Conservation (phyloP, 2,888 invertebrate genomes). For the Lasioglossum figueresi region DNA sequence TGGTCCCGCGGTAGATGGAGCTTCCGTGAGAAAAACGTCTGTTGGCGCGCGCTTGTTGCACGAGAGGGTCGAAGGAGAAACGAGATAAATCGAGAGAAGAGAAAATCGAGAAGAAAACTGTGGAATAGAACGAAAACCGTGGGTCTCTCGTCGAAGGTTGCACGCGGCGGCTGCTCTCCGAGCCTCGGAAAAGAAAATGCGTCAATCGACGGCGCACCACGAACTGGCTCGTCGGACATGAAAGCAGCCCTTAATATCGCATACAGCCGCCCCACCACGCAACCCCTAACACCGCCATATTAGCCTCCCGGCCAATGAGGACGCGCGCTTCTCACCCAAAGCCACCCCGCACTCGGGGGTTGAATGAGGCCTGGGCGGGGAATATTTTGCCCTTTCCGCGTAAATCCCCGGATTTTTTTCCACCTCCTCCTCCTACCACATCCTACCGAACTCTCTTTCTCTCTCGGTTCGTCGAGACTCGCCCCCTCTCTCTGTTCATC, state of each 20-base stretch:
- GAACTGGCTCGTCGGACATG: conserved; percentile 83
- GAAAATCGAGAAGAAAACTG: background rate
- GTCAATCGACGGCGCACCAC: conserved; percentile 85
- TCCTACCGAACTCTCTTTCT: conserved; percentile 35
- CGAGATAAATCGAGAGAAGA: background rate
- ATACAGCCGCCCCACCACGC: conserved; percentile 77
- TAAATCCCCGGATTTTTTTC: conserved; percentile 78
- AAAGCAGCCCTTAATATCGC: conserved; percentile 82
- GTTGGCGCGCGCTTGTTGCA: conserved; percentile 20
- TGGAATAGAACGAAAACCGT: conserved; percentile 1
- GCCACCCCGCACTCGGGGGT: conserved; percentile 78
- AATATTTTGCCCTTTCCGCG: conserved; percentile 81
- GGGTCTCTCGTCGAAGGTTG: conserved; percentile 2
- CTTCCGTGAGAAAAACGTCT: conserved; percentile 36
- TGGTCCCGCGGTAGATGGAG: conserved; percentile 54
- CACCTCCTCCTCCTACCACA: conserved; percentile 62
- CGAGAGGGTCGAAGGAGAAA: background rate
- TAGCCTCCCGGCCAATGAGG: conserved; percentile 85
- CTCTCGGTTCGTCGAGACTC: background rate
- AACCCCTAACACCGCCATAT: conserved; percentile 82
- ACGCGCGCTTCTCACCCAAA: conserved; percentile 81
- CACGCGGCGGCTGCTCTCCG: conserved; percentile 59
- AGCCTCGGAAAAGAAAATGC: conserved; percentile 73
- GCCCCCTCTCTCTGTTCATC: background rate
- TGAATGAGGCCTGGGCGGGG: conserved; percentile 83